Conservation (phyloP, 2,888 invertebrate species). For the Sicus ferrugineus region DNA sequence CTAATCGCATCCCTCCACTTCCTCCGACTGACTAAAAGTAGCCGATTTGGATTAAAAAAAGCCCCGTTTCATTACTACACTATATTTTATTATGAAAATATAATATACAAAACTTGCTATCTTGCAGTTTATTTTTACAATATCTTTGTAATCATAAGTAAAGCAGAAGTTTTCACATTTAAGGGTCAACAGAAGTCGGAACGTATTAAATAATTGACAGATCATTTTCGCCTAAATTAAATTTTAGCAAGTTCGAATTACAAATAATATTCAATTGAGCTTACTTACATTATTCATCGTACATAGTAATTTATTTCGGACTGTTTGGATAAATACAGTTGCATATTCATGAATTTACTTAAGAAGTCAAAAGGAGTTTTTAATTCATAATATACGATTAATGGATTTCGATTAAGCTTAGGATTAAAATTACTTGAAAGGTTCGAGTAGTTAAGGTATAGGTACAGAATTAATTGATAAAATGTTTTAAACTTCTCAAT, state of each 20-base stretch:
- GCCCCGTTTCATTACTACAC: constrained; percentile 54
- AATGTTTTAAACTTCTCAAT: constrained; percentile 42
- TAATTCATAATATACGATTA: not conserved
- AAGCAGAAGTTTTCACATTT: constrained; percentile 19
- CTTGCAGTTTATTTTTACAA: constrained; percentile 39
- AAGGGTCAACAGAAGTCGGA: not conserved
- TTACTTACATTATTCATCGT: not conserved
- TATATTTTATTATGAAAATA: constrained; percentile 59
- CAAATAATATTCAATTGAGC: not conserved
- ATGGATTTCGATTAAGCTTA: not conserved
- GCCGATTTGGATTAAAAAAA: too few relatives aligned
- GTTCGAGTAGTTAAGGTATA: constrained; percentile 45
- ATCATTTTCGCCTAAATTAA: constrained; percentile 1
- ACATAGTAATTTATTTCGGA: not conserved
- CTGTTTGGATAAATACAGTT: not conserved
- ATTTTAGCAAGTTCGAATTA: constrained; percentile 21
- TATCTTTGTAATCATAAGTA: constrained; percentile 27
- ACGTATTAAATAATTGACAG: constrained; percentile 23
- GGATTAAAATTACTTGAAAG: constrained; percentile 16
- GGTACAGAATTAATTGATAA: constrained; percentile 59
- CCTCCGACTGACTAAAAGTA: too few relatives aligned
- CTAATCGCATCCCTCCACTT: too few relatives aligned
- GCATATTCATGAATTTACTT: not conserved
- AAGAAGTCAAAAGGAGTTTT: not conserved
- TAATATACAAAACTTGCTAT: constrained; percentile 59